These are phyloP conservation scores for Orthonyx spaldingii DNA, from an alignment of 2,113 vertebrate species.

Conservation along the genomic window DNA sequence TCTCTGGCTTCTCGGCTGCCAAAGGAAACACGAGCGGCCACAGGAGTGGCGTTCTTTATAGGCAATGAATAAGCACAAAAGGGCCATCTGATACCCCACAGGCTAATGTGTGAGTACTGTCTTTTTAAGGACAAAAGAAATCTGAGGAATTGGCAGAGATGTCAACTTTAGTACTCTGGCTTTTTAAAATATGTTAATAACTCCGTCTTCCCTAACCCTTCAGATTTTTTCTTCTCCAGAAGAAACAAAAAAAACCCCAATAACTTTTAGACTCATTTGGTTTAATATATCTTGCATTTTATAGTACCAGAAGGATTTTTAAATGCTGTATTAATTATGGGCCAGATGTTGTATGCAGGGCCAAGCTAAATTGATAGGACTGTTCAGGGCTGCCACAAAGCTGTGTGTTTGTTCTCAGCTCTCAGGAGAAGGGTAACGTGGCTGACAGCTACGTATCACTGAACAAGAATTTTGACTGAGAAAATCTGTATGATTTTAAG, in stretches of 20 bases:
- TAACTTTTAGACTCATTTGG: neutral
- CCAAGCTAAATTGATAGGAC: neutral
- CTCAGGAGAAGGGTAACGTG: neutral
- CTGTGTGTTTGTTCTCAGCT: neutral
- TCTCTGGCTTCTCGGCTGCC: neutral
- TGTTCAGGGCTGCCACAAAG: neutral
- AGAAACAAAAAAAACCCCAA: neutral
- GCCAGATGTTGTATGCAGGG: neutral
- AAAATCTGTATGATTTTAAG: neutral
- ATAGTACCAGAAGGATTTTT: constrained; percentile 3
- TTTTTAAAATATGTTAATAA: neutral
- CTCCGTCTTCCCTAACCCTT: neutral
- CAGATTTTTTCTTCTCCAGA: neutral
- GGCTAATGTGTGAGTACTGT: neutral
- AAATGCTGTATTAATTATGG: constrained; percentile 34
- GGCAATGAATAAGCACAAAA: constrained; percentile 5
- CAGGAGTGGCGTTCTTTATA: neutral
- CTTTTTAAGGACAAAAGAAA: neutral
- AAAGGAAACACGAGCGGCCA: neutral
- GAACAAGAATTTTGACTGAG: neutral
- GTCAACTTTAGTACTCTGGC: neutral
- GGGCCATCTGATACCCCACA: neutral
- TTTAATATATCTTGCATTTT: constrained; percentile 13
- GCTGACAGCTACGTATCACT: neutral
- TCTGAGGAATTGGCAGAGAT: neutral